These are phyloP conservation scores for Brachionus plicatilis DNA, from an alignment of 1,140 invertebrate species.

Conservation along the genomic window DNA sequence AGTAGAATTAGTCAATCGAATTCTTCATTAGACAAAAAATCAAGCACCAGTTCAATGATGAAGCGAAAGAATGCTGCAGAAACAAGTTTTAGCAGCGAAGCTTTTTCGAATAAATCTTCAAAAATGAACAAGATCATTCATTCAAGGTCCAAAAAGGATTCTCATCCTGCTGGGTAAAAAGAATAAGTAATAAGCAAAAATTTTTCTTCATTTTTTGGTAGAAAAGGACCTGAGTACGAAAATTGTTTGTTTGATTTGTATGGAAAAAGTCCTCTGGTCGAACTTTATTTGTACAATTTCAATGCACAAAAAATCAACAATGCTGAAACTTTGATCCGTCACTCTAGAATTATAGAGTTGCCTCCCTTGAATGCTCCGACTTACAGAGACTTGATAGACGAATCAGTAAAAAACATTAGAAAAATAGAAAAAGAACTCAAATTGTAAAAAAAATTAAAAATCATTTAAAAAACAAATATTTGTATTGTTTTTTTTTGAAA, in stretches of 20 bases:
- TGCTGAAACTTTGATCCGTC: not conserved
- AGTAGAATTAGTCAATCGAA: constrained; percentile 15
- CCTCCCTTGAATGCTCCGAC: constrained; percentile 15
- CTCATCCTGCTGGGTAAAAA: not conserved
- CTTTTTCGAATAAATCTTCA: not conserved
- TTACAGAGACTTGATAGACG: not conserved
- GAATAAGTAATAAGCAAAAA: not conserved
- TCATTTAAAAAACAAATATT: not conserved
- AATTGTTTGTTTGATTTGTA: constrained; percentile 13
- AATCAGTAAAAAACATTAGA: constrained; percentile 6
- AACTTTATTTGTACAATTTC: not conserved
- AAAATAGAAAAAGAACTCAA: constrained; percentile 23
- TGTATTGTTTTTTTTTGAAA: not conserved
- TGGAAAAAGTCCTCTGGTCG: constrained; percentile 5
- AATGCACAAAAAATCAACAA: constrained; percentile 6
- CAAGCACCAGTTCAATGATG: not conserved
- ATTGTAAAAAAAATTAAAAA: not conserved
- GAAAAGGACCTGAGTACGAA: not conserved
- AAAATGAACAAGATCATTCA: not conserved
- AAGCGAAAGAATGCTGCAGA: not conserved
- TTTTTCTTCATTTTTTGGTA: not conserved
- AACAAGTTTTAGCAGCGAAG: not conserved
- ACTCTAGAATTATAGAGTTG: not conserved
- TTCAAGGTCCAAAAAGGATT: not conserved
- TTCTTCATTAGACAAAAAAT: not conserved